Percentiles rank a stretch among this genome's conserved stretches.
phyloP scores from a whole-genome alignment of 2,888 invertebrate genomes.

The Eubasilissa splendida region DNA sequence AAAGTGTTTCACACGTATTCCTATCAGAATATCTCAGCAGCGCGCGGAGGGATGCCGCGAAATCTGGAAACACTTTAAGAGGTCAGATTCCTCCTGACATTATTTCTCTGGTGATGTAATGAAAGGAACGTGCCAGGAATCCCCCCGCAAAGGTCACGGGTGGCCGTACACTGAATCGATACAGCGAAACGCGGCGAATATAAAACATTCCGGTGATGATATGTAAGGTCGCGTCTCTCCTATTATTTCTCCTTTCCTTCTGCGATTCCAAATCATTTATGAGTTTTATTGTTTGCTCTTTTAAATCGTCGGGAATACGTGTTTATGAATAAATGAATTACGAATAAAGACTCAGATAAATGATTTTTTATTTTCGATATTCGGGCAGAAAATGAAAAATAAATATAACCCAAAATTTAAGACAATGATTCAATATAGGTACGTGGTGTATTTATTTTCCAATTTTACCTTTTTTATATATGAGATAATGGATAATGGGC shows the following conservation, averaged over 20 bases:
- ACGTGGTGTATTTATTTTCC: no score
- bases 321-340: constrained; percentile 9
- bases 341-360: background rate
- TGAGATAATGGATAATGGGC: no score
- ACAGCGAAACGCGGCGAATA: constrained; percentile 30
- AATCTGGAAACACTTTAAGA: constrained; percentile 27
- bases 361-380: no score
- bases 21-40: constrained; percentile 33
- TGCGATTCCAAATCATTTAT: background rate
- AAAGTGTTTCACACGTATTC: constrained; percentile 39
- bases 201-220: constrained; percentile 26
- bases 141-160: constrained; percentile 50
- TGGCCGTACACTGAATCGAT: constrained; percentile 34
- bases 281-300: constrained; percentile 17
- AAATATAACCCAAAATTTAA: no score
- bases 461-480: no score
- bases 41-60: constrained; percentile 1
- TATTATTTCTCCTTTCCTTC: background rate
- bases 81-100: constrained; percentile 29
- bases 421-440: no score
- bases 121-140: constrained; percentile 53
- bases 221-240: constrained; percentile 4
- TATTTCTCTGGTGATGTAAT: constrained; percentile 49
- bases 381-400: no score
- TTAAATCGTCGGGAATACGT: constrained; percentile 17